These are phyloP conservation scores for Panthera tigris DNA, from an alignment of 2,113 vertebrate genomes.

Conservation along the genomic window DNA sequence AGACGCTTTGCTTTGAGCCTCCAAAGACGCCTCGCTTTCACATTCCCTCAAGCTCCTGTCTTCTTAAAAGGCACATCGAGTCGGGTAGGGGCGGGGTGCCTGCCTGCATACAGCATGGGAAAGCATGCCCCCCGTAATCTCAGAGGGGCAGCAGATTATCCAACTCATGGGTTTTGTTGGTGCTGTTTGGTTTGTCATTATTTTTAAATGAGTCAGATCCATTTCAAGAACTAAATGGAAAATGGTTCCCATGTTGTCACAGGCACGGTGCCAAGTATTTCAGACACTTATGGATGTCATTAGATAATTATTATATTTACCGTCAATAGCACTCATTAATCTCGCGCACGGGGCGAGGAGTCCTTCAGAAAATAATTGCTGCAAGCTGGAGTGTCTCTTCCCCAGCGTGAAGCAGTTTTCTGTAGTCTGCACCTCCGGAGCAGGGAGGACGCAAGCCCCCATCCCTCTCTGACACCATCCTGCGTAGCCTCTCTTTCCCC, in stretches of 20 bases:
- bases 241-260: conserved; percentile 13
- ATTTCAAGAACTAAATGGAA: conserved; percentile 43
- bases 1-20: not conserved
- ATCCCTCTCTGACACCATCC: not conserved
- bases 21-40: not conserved
- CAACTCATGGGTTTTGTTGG: not conserved
- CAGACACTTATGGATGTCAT: conserved; percentile 47
- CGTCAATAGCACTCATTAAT: conserved; percentile 16
- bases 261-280: not conserved
- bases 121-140: not conserved
- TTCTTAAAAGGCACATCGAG: not conserved
- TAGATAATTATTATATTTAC: conserved; percentile 49
- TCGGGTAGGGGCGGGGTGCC: not conserved
- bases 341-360: not conserved
- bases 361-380: not conserved
- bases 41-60: not conserved
- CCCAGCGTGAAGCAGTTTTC: not conserved
- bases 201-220: not conserved
- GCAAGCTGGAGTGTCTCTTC: not conserved
- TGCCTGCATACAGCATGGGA: not conserved
- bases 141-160: not conserved
- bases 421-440: not conserved
- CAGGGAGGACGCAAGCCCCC: rapidly evolving
- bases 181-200: not conserved
- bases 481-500: not conserved